Base-by-base conservation (phyloP, 2,888 invertebrate genomes). In the Zaprionus bogoriensis region DNA sequence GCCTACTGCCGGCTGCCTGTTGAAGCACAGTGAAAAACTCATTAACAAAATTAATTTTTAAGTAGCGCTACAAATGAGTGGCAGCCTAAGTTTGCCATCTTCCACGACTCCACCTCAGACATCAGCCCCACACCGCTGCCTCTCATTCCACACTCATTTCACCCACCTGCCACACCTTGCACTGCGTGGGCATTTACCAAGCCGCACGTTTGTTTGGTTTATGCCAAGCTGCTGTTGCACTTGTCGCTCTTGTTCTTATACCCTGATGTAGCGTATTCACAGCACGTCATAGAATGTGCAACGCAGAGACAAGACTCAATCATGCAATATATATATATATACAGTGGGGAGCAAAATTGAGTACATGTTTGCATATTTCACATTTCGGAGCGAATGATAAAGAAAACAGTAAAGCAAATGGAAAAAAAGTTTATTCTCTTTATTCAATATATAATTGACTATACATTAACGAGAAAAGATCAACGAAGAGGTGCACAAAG, bases 41-140 rank as follows among this genome's bases (percentile, higher is more conserved):
- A 88, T 88, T 88, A 88, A 88, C 85, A 74, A 88, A 88, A 88
- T 88, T 88, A 88, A 87, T 88, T 86, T 87, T 88, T 76, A 85
- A 88, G 87, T 86, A 86, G 86, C 67, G 77, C 84, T 67, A 71
- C 76, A 71, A 84, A 71, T 81, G 78, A 80, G 78, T 76, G 81
- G 65, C 80, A 77, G 72, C 74, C 78, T 75, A 81, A 78, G 75
- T 78, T 36, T 67, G 47, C 57, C 45, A 41, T 7, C 32, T 17
- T 14, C 59, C 46, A 45, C 42, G 2, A 44, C 17, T 36, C 32
- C n/a, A n/a, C n/a, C n/a, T n/a, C n/a, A n/a, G n/a, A 14, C 3
- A 12, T 32, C 14, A 32, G 14, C 32, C 32, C 14, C 28, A 42
- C 7, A 41, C 4, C n/a, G 9, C 10, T 3, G 3, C 6, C 14